Percentiles rank a stretch among this genome's conserved stretches.
phyloP scores from a whole-genome alignment of 30 jellyfish, hydroid and myxozoan species.

The Cassiopea andromeda region DNA sequence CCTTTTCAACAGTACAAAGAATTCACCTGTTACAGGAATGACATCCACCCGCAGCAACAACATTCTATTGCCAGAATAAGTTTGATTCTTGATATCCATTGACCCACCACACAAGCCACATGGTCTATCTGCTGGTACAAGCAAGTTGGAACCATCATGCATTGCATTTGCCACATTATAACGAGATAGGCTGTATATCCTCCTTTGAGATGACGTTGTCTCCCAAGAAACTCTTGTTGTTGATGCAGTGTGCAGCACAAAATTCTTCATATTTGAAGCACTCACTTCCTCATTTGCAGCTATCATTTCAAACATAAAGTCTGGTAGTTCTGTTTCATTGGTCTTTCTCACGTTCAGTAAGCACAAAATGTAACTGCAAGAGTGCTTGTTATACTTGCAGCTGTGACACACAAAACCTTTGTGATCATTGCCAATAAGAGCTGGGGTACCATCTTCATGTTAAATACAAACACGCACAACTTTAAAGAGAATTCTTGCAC shows the following conservation, averaged over 20 bases:
- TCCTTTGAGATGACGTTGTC: background rate
- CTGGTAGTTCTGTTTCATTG: background rate
- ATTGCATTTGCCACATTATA: background rate
- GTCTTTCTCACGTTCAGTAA: background rate
- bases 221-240: background rate
- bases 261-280: too few species aligned
- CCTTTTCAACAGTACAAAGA: too few species aligned
- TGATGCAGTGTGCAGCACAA: background rate
- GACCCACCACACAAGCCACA: background rate
- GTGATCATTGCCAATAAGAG: conserved; percentile 16
- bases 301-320: background rate
- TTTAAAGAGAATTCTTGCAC: too few species aligned
- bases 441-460: background rate
- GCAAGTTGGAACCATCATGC: background rate
- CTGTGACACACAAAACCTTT: conserved; percentile 25
- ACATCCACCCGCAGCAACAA: too few species aligned
- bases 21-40: too few species aligned
- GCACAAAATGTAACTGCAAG: background rate
- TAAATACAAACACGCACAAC: too few species aligned
- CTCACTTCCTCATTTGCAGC: background rate
- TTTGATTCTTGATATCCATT: too few species aligned
- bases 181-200: background rate
- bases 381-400: conserved; percentile 6
- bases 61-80: too few species aligned
- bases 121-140: background rate